Evolutionary conservation across 64 coral and sea anemone genomes (phyloP).

Genomic region (Stichodactyla mertensii): DNA sequence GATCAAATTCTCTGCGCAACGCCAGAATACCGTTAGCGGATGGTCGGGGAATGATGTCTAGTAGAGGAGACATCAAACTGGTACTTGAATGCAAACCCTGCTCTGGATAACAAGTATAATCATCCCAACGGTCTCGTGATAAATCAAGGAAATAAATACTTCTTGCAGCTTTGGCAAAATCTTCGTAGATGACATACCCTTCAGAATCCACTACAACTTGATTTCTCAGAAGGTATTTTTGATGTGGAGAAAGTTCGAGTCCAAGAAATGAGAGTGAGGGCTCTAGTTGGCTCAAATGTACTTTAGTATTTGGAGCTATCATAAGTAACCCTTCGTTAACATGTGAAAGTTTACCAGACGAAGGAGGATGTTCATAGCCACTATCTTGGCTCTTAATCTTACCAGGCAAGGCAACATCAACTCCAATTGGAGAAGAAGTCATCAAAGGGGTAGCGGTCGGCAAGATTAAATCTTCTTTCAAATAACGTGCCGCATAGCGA

Average conservation of each 20-base stretch:
- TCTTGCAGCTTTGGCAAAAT: neutral
- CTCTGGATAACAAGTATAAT: neutral
- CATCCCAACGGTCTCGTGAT: neutral
- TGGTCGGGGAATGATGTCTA: neutral
- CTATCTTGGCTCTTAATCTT: neutral
- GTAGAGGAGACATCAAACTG: neutral
- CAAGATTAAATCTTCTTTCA: conserved; percentile 3
- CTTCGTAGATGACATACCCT: conserved; percentile 2
- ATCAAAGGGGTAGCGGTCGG: neutral
- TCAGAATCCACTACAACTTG: neutral
- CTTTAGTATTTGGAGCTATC: neutral
- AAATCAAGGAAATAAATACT: neutral
- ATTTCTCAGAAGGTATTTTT: neutral
- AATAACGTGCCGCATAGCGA: neutral
- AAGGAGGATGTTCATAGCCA: neutral
- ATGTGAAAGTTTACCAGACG: neutral
- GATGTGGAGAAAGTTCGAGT: neutral
- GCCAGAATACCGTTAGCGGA: neutral
- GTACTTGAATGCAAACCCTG: neutral
- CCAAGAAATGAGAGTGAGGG: neutral
- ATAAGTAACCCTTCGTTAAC: neutral
- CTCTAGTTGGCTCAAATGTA: neutral
- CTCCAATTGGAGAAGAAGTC: neutral
- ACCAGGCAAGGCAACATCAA: neutral
- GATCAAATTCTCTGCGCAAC: neutral